Evolutionary conservation across 2,797 vertebrate species (phyloP).

Genomic region (Myiothlypis coronata): DNA sequence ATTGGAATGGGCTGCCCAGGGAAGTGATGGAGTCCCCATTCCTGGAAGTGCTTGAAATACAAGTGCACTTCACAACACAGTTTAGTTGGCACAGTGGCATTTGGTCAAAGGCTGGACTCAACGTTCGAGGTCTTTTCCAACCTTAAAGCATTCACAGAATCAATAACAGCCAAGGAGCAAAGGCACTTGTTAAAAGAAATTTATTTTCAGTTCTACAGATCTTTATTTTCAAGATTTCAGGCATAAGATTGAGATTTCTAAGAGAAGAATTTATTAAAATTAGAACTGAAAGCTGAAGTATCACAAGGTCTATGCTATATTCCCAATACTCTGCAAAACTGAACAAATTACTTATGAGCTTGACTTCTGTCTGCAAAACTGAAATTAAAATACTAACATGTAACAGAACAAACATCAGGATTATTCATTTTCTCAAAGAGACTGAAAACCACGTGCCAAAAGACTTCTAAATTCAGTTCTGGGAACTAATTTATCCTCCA

Average conservation of each 20-base stretch:
- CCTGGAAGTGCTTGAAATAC: not conserved
- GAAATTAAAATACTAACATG: not conserved
- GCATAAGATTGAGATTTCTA: not conserved
- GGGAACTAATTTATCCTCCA: not conserved
- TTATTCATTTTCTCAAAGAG: not conserved
- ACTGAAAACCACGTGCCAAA: not conserved
- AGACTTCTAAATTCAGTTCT: not conserved
- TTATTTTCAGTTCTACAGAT: not conserved
- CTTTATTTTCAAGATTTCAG: not conserved
- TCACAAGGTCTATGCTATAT: not conserved
- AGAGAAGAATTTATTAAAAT: not conserved
- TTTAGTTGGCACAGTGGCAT: not conserved
- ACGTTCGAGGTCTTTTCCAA: not conserved
- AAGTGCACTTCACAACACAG: not conserved
- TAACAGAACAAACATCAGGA: not conserved
- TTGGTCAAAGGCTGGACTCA: not conserved
- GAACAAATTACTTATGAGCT: not conserved
- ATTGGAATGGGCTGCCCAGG: not conserved
- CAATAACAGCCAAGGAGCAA: not conserved
- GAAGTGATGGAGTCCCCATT: not conserved
- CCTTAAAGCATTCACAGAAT: not conserved
- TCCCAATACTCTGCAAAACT: not conserved
- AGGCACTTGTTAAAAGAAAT: not conserved
- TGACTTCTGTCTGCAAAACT: not conserved
- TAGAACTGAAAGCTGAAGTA: not conserved